Evolutionary conservation across 2,797 vertebrate species (phyloP).

Genomic region (Threskiornis aethiopicus): DNA sequence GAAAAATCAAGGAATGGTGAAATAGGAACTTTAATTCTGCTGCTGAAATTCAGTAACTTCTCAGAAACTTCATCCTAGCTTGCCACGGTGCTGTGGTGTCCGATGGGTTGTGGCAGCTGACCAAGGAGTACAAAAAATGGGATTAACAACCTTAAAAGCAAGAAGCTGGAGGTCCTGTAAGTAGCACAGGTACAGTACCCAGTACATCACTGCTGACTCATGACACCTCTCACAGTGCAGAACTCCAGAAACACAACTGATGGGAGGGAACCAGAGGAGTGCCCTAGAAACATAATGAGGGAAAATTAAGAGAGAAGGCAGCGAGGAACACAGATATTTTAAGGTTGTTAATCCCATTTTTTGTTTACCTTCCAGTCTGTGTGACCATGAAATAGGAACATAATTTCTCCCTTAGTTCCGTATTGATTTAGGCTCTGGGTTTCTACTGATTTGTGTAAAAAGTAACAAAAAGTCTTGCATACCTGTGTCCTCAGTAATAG

Average conservation of each 20-base stretch:
- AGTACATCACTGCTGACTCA: background rate
- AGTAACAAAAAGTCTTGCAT: conserved; percentile 14
- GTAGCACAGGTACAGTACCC: background rate
- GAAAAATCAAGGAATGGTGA: background rate
- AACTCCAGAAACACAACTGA: background rate
- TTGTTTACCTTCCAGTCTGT: background rate
- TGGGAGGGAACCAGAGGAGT: background rate
- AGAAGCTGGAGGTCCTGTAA: background rate
- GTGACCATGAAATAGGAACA: background rate
- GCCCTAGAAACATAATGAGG: background rate
- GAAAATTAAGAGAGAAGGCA: background rate
- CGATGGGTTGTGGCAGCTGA: background rate
- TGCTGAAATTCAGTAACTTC: background rate
- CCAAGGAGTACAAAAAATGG: background rate
- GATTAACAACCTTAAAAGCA: background rate
- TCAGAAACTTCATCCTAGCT: background rate
- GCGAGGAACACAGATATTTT: background rate
- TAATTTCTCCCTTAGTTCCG: background rate
- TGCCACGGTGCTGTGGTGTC: background rate
- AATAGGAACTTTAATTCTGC: background rate
- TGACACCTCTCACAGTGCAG: background rate
- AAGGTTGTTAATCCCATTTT: background rate
- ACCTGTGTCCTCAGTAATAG: background rate
- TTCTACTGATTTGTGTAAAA: background rate
- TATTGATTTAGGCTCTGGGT: background rate